Conservation (phyloP, 2,888 invertebrate species). For the Drosophila yooni region DNA sequence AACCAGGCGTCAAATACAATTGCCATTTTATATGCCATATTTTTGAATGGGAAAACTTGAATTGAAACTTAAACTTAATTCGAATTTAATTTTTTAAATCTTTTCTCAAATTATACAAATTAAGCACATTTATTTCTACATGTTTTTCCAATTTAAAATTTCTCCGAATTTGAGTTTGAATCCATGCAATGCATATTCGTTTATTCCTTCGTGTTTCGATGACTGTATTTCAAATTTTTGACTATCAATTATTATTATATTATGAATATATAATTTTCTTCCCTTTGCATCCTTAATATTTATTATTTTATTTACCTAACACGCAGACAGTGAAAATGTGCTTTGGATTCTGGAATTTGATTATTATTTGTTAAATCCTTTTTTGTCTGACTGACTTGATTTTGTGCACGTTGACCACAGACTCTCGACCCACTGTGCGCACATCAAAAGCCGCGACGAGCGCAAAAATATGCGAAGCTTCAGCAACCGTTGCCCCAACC, state of each 20-base stretch:
- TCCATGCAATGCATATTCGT: too few relatives aligned
- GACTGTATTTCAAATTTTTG: not conserved
- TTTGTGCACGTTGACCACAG: not conserved
- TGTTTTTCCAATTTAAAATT: too few relatives aligned
- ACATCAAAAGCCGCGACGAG: slow-evolving; percentile 70
- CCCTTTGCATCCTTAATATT: not conserved
- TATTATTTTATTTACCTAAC: not conserved
- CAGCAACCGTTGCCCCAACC: slow-evolving; percentile 34
- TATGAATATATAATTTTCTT: not conserved
- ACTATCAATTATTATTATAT: not conserved
- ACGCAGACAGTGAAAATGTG: too few relatives aligned
- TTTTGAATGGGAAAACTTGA: not conserved
- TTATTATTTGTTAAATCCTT: not conserved
- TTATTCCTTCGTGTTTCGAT: too few relatives aligned
- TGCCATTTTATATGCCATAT: not conserved
- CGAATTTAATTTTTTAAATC: not conserved
- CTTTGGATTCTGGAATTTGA: too few relatives aligned
- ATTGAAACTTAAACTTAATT: not conserved
- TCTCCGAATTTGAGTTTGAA: too few relatives aligned
- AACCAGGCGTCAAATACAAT: not conserved
- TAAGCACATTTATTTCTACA: not conserved
- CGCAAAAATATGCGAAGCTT: slow-evolving; percentile 77
- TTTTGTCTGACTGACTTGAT: not conserved
- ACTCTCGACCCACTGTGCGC: slow-evolving; percentile 52
- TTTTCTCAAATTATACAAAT: not conserved